Base-by-base conservation (phyloP, 2,113 vertebrate species). In the Scortum barcoo region DNA sequence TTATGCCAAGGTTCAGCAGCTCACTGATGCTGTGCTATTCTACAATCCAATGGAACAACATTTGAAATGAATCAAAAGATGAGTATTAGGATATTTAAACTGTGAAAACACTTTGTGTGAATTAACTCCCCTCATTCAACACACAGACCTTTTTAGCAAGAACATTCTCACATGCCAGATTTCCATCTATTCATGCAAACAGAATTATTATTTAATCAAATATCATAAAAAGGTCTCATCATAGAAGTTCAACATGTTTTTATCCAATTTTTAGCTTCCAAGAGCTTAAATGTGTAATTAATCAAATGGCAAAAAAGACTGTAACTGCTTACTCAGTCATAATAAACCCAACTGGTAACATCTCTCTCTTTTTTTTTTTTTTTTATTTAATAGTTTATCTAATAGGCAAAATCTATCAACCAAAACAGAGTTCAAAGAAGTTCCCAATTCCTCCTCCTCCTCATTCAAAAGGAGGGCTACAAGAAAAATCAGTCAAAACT, bases 341-440 rank as follows among this genome's bases (percentile, higher is more conserved):
- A 78, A 72, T 70, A 66, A 40, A 3, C n/a, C 65, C 69, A 84
- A 83, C 42, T 80, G 40, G 56, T 73, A 48, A 57, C 58, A 70
- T 74, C 62, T 76, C n/a, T 68, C 51, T 68, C 44, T 19, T n/a
- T n/a, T n/a, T n/a, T n/a, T n/a, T n/a, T n/a, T n/a, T n/a, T n/a
- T n/a, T n/a, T n/a, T n/a, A n/a, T n/a, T n/a, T n/a, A n/a, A n/a
- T n/a, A 71, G 48, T 85, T 89, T 87, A 88, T 83, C 86, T 79
- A 84, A 89, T 67, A 75, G 77, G 76, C 76, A 74, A 80, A 89
- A 80, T 89, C 50, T 79, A 78, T 81, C 85, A 84, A 81, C 73
- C 57, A 62, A 80, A 89, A 88, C 80, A 90, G 53, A 91, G 85
- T 90, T 92, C 85, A 91, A 86, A 90, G 80, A 88, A 86, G 44